Percentiles rank a stretch among this genome's conserved stretches.
These are phyloP conservation scores for Drosophila flavopinicola DNA, from an alignment of 2,888 invertebrate species.

Conservation along the genomic window DNA sequence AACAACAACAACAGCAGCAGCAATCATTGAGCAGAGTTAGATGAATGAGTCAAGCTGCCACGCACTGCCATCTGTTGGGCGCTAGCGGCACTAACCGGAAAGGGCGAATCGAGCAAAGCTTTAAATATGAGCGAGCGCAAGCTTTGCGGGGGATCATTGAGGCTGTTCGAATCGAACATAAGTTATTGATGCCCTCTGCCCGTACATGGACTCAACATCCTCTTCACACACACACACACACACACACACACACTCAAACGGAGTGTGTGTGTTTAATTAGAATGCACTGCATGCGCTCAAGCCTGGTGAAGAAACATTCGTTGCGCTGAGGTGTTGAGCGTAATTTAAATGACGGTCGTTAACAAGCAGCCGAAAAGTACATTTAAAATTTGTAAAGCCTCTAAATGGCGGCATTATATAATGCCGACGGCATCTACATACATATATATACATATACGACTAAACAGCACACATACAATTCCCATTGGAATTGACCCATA, in stretches of 20 bases:
- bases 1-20: slow-evolving; percentile 12
- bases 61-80: slow-evolving; percentile 67
- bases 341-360: slow-evolving; percentile 70
- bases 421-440: slow-evolving; percentile 42
- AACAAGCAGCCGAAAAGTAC: slow-evolving; percentile 19
- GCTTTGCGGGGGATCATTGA: slow-evolving; percentile 63
- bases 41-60: slow-evolving; percentile 33
- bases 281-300: slow-evolving; percentile 54
- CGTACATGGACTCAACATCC: slow-evolving; percentile 46
- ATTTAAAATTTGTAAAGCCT: slow-evolving; percentile 26
- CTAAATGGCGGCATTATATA: slow-evolving; percentile 56
- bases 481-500: slow-evolving; percentile 84
- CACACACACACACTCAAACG: slow-evolving; percentile 12
- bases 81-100: slow-evolving; percentile 47
- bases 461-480: slow-evolving; percentile 64
- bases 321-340: slow-evolving; percentile 78
- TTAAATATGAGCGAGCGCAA: slow-evolving; percentile 39
- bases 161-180: slow-evolving; percentile 30
- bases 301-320: slow-evolving; percentile 71
- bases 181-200: slow-evolving; percentile 21
- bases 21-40: slow-evolving; percentile 41
- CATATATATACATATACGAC: too few relatives aligned
- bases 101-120: slow-evolving; percentile 51
- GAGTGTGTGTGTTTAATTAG: slow-evolving; percentile 41
- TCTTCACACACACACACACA: slow-evolving; percentile 40